Base-by-base conservation (phyloP, 2,888 invertebrate species). In the Seladonia tumulorum region DNA sequence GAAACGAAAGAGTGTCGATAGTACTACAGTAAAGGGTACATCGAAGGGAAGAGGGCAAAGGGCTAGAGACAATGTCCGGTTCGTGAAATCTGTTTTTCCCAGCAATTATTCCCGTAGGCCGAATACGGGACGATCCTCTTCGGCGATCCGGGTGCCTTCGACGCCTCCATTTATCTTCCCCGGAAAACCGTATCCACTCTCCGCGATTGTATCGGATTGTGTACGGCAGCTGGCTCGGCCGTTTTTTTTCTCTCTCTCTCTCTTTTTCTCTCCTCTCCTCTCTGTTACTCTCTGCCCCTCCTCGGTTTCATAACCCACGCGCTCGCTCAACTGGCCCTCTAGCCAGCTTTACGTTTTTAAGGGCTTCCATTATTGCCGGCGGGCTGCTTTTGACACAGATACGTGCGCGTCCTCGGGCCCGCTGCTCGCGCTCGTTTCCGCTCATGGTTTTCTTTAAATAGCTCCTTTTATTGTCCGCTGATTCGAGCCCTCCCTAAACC, bases 321-420 rank as follows among this genome's bases (percentile, higher is more conserved):
- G 81, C 88, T 42, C 68, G 81, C 88, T 84, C 87, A 84, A 87
- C 83, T 87, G 80, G 79, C 80, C 80, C 86, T 88, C 86, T 76
- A 87, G 76, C 49, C 82, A 88, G 90, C 91, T 91, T 90, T 92
- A 29, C 79, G 93, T 93, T 92, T 93, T 93, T 90, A 93, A 93
- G 93, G 93, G 94, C 93, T 94, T 91, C 89, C 91, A 91, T 91
- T 91, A 90, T 94, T 94, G 94, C 93, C 92, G 91, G 87, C 49
- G 81, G 86, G 88, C 88, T 89, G 90, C 92, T 92, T 94, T 94
- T 93, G 92, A 94, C 93, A 93, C 89, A 91, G 92, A 94, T 94
- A 93, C 89, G 87, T 22, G 39, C 68, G 68, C 68, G 68, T 71
- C 70, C 60, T 60, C 60, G 39, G n/a, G 39, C 39, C 70, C 39